Evolutionary conservation across 2,888 invertebrate species (phyloP), one percentile per base, ranked within the genome.

Genomic region (Erebia ligea): DNA sequence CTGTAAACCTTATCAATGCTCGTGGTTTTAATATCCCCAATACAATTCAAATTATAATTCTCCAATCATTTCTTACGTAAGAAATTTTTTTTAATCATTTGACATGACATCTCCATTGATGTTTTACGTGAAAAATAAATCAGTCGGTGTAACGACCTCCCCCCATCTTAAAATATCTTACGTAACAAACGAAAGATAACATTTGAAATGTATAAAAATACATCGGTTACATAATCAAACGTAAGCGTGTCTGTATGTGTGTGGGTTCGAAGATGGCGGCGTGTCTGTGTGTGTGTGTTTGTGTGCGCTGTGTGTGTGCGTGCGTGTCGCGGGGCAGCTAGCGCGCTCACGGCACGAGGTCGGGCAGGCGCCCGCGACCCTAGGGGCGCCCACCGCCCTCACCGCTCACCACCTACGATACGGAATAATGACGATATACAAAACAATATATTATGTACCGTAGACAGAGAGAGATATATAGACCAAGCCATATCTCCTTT

Each of bases 321-420:
- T 81, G 82, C 80, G 77, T 80, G 81, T 82, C 81, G 85, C 79
- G 85, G 81, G 79, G 79, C 78, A 79, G 78, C 77, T 80, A 78
- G 79, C 77, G 82, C 81, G 88, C 92, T 93, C 94, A 93, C 92
- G 94, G 94, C 92, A 94, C 94, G 88, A 94, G 92, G 92, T 94
- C 94, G 93, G 94, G 94, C 94, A 94, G 94, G 93, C 94, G 94
- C 89, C 90, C 91, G 86, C 92, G 91, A 88, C 90, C 94, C 94
- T 94, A 94, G 94, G 94, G 92, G 86, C 92, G 93, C 81, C 86
- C 89, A 74, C 84, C 84, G 77, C 83, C 81, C 82, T 89, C 90
- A 74, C 84, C 84, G 76, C 86, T 85, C 82, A 91, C 92, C 91
- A 91, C 92, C 92, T 91, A 82, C 61, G 15, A 64, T 54, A 34